Percentiles rank a stretch among this genome's conserved stretches.
Evolutionary conservation across 2,113 vertebrate species (phyloP).

Genomic region (Alaudala cheleensis): DNA sequence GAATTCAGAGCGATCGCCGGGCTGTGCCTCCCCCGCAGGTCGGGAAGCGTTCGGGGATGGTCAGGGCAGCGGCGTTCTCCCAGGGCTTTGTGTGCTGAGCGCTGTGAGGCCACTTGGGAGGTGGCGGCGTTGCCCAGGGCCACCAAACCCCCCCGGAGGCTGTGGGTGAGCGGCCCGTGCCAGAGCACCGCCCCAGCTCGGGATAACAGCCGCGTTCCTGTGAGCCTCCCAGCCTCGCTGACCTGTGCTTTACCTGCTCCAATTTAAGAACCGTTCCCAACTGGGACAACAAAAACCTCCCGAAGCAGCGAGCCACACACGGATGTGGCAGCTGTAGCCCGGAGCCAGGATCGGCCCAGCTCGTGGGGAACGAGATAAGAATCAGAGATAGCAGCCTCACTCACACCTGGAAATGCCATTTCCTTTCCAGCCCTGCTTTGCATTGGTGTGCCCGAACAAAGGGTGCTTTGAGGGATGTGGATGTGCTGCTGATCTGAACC

Average conservation of each 20-base stretch:
- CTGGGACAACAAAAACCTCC: neutral
- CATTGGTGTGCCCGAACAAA: neutral
- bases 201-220: rapidly evolving
- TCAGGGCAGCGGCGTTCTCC: rapidly evolving
- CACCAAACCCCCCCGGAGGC: neutral
- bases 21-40: no score
- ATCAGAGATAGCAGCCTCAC: rapidly evolving
- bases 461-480: neutral
- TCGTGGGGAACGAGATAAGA: neutral
- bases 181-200: rapidly evolving
- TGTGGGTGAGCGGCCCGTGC: rapidly evolving
- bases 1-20: rapidly evolving
- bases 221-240: rapidly evolving
- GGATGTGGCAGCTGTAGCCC: rapidly evolving
- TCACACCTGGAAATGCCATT: neutral
- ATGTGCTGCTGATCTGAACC: neutral
- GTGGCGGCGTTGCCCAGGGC: neutral
- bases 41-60: rapidly evolving
- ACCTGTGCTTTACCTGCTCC: neutral
- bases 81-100: neutral
- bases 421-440: no score
- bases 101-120: rapidly evolving
- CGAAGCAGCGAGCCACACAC: rapidly evolving
- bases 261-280: rapidly evolving
- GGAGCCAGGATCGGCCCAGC: neutral